Base-by-base conservation (phyloP, 2,797 vertebrate species). In the Hyperoplus lanceolatus region DNA sequence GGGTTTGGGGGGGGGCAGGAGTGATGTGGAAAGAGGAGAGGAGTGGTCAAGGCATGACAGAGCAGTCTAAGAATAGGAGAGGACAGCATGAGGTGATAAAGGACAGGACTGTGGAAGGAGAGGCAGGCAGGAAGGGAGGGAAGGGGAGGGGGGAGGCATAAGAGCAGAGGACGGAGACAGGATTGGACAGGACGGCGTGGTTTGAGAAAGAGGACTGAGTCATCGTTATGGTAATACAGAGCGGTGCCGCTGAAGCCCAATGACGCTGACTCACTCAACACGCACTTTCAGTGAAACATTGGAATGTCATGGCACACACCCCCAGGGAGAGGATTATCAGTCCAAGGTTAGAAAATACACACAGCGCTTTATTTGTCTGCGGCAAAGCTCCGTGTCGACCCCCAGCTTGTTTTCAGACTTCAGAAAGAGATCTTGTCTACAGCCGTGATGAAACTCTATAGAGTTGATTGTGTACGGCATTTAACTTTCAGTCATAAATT, bases 211-310 rank as follows among this genome's bases (percentile, higher is more conserved):
- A 87, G 54, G 71, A 91, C 92, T 92, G 93, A 93, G 73, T 94
- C 92, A 93, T 93, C 87, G 63, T 86, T 91, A 92, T 90, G 87
- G 80, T 84, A 91, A 92, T 88, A 63, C 70, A 78, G 80, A 81
- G 75, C 8, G 10, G 81, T 65, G 45, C 77, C 14, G 18, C 56
- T 18, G 61, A 72, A 68, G 70, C 79, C 9, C 46, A 76, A 63
- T 70, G 12, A 18, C 9, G 61, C 88, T 92, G 92, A 94, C 88
- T 93, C 91, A 93, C 85, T 84, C 85, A 73, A 70, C 29, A 89
- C 78, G 81, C 83, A 79, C 81, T 92, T 85, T 85, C 76, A 73
- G 74, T 80, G 77, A 69, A 90, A 90, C 87, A 85, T 69, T 21
- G 62, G 75, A 85, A 92, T 90, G 88, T 89, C 87, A 84, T 48